Evolutionary conservation across 2,797 vertebrate genomes (phyloP).

Genomic region (Gambelia wislizenii): DNA sequence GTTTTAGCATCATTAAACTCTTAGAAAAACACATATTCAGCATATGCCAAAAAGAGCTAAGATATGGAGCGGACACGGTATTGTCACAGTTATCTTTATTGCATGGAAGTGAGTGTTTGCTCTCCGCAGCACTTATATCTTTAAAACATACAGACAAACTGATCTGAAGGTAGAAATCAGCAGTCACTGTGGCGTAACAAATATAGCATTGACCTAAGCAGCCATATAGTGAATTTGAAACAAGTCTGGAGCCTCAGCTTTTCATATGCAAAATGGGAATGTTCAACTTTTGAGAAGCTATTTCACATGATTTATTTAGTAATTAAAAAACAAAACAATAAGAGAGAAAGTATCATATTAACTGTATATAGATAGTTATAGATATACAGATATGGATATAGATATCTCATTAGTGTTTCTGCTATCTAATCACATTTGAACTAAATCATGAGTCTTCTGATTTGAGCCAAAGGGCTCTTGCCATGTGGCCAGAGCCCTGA

Average conservation of each 20-base stretch:
- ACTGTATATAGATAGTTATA: no score
- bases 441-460: not conserved
- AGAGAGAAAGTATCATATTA: no score
- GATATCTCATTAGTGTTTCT: not conserved
- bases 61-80: constrained; percentile 56
- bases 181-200: not conserved
- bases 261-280: not conserved
- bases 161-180: not conserved
- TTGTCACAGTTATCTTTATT: constrained; percentile 56
- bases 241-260: not conserved
- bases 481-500: not conserved
- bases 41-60: constrained; percentile 50
- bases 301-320: not conserved
- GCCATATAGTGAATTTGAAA: not conserved
- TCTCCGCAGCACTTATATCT: not conserved
- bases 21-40: constrained; percentile 60
- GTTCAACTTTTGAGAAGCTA: not conserved
- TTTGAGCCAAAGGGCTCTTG: not conserved
- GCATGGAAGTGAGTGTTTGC: constrained; percentile 55
- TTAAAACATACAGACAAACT: not conserved
- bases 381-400: no score
- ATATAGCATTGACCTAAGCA: not conserved
- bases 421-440: not conserved
- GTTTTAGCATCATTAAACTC: constrained; percentile 69
- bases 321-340: not conserved